Evolutionary conservation across 2,888 invertebrate species (phyloP).

Genomic region (Dugesia japonica): DNA sequence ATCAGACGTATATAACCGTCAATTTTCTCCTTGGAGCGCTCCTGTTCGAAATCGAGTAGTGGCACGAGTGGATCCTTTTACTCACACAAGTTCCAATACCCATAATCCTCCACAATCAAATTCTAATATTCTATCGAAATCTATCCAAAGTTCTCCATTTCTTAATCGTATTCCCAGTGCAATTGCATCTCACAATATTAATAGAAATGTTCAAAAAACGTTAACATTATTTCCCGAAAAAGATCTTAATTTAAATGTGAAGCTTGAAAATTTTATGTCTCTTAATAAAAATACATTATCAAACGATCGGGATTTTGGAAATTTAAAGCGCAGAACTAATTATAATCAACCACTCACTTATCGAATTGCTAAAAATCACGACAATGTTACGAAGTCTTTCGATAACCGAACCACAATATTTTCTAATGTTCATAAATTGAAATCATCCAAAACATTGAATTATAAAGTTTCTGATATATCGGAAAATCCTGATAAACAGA

Average conservation of each 20-base stretch:
- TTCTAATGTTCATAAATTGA: background rate
- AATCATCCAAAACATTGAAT: background rate
- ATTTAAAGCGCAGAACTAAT: background rate
- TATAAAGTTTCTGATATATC: background rate
- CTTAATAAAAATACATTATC: background rate
- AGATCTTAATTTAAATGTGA: background rate
- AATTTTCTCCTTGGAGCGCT: background rate
- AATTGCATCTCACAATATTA: background rate
- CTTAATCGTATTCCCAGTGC: background rate
- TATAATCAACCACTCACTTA: constrained; percentile 3
- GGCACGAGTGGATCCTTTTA: background rate
- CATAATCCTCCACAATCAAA: background rate
- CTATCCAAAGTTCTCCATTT: background rate
- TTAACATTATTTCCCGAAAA: background rate
- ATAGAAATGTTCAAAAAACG: background rate
- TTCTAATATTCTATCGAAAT: background rate
- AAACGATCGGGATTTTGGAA: background rate
- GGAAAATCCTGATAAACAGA: background rate
- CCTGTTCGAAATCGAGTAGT: constrained; percentile 12
- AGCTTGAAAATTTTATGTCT: background rate
- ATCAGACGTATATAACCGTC: background rate
- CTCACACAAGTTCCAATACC: constrained; percentile 2
- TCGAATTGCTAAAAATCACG: background rate
- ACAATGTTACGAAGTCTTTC: background rate
- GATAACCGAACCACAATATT: background rate